Conservation (phyloP, 64 coral and sea anemone species). For the Trachythela sp. region DNA sequence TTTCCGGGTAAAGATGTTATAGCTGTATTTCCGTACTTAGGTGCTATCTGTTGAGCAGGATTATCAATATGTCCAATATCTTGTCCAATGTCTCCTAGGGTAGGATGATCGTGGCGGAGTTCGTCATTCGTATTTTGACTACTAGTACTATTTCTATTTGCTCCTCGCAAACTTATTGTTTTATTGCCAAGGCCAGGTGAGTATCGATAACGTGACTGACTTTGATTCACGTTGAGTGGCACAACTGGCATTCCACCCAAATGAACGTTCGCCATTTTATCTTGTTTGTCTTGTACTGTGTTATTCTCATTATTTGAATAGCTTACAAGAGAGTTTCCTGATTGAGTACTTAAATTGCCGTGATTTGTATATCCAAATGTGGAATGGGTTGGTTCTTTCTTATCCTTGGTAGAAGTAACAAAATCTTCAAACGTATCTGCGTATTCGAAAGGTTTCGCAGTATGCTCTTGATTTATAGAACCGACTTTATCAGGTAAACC, state of each 20-base stretch:
- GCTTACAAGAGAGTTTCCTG: too few relatives aligned
- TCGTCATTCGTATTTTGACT: too few relatives aligned
- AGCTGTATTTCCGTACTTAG: neutral
- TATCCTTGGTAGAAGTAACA: neutral
- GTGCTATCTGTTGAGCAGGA: too few relatives aligned
- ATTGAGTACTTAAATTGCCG: neutral
- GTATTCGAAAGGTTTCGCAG: neutral
- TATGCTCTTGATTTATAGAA: neutral
- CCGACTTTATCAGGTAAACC: neutral
- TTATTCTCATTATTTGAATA: too few relatives aligned
- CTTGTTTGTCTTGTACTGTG: too few relatives aligned
- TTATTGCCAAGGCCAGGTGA: too few relatives aligned
- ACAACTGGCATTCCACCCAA: neutral
- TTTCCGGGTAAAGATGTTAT: neutral
- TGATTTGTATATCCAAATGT: neutral
- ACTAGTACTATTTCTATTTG: too few relatives aligned
- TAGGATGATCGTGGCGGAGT: too few relatives aligned
- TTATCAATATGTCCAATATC: too few relatives aligned
- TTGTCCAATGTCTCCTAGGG: too few relatives aligned
- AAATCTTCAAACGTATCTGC: neutral
- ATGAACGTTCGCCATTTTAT: neutral
- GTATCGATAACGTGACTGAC: neutral
- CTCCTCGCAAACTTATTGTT: too few relatives aligned
- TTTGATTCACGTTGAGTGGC: neutral
- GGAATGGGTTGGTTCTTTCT: neutral